Evolutionary conservation across 2,888 invertebrate species (phyloP), one percentile per base, ranked within the genome.

Genomic region (Crioceris asparagi): DNA sequence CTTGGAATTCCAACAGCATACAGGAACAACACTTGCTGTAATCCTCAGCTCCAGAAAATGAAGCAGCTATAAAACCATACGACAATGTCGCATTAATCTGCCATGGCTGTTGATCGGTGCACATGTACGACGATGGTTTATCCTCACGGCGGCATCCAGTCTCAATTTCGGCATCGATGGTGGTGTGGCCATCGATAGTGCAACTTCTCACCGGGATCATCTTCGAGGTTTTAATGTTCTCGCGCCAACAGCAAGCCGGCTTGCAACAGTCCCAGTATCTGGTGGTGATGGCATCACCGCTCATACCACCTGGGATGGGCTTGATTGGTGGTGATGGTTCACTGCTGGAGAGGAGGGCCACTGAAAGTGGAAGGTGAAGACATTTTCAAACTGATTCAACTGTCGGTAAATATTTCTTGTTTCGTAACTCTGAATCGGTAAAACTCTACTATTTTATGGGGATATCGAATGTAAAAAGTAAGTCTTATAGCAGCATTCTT

Each of bases 221-320:
- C n/a, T n/a, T n/a, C n/a, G n/a, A n/a, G 11, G 39, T 36, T 17
- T 32, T 17, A n/a, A 41, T 17, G 16, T 41, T 40, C 18, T 34
- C 21, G 7, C 36, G 35, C 45, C 45, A 46, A 6, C 35, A 41
- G 32, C 45, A n/a, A n/a, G n/a, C n/a, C n/a, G n/a, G n/a, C n/a
- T n/a, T n/a, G n/a, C n/a, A n/a, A n/a, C n/a, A n/a, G 17, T 46
- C 45, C 45, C 45, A 46, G 36, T 46, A 46, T 11, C 45, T 32
- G 27, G 45, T 46, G 6, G 45, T 46, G 12, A 34, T 32, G 2
- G 39, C 45, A 17, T 36, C 39, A 4, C 45, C 45, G 14, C 26
- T 31, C n/a, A 36, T 16, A n/a, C 45, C 45, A 7, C 36, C 43
- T 6, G 19, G 11, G 11, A 25, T 12, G 2, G 25, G 25, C n/a